phyloP scores from a whole-genome alignment of 2,888 invertebrate genomes.

The Calameuta filiformis region DNA sequence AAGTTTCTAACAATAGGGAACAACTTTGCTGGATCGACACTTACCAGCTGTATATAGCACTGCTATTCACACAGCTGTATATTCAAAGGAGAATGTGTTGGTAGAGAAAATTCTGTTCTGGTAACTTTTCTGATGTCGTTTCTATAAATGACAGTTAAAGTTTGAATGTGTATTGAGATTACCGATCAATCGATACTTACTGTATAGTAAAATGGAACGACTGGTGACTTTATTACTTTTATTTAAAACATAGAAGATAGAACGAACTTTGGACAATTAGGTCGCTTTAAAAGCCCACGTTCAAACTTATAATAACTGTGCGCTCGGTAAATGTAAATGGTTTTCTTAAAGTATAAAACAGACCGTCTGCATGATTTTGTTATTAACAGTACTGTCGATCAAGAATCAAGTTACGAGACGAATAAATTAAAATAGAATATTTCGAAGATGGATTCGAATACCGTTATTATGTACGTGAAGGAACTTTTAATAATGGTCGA shows the following conservation, averaged over 20 bases:
- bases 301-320: neutral
- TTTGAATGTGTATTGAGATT: neutral
- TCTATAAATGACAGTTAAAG: neutral
- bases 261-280: neutral
- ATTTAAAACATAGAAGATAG: neutral
- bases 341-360: neutral
- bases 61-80: neutral
- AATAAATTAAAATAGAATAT: neutral
- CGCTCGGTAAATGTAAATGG: neutral
- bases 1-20: slow-evolving; percentile 31
- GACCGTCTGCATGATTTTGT: neutral
- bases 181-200: neutral
- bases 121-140: neutral
- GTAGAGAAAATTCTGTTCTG: neutral
- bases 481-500: neutral
- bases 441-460: neutral
- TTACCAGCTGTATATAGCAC: neutral
- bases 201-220: neutral
- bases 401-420: neutral
- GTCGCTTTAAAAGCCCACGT: neutral
- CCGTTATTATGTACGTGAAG: neutral
- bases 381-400: neutral
- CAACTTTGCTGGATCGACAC: neutral
- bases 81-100: neutral
- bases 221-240: neutral